Evolutionary conservation across 2,797 vertebrate species (phyloP).

Genomic region (Chloroceryle amazona): DNA sequence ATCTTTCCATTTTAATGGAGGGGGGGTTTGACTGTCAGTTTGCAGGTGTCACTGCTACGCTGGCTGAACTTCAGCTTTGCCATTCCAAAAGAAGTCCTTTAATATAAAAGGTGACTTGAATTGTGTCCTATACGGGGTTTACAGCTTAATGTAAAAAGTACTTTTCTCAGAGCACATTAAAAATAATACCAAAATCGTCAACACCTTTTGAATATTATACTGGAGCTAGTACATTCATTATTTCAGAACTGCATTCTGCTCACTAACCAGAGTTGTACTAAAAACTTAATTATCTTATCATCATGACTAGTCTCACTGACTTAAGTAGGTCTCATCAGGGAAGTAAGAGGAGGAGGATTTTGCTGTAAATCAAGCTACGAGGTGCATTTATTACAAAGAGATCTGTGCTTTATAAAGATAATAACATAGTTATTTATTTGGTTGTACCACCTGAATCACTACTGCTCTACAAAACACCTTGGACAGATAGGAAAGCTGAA

Average conservation of each 20-base stretch:
- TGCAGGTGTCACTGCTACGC: not conserved
- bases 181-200: slow-evolving; percentile 21
- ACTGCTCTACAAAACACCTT: not conserved
- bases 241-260: slow-evolving; percentile 51
- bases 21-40: slow-evolving; percentile 24
- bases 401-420: slow-evolving; percentile 44
- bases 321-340: slow-evolving; percentile 64
- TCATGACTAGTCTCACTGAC: slow-evolving; percentile 63
- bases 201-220: slow-evolving; percentile 11
- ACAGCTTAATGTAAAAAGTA: slow-evolving; percentile 14
- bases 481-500: not conserved
- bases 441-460: not conserved
- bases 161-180: not conserved
- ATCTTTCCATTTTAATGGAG: slow-evolving; percentile 54
- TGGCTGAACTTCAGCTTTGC: slow-evolving; percentile 50
- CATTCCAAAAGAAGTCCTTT: slow-evolving; percentile 19
- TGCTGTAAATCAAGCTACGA: slow-evolving; percentile 57
- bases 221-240: slow-evolving; percentile 1
- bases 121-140: not conserved
- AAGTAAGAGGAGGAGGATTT: slow-evolving; percentile 50
- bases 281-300: slow-evolving; percentile 72
- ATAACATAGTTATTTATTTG: slow-evolving; percentile 33
- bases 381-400: slow-evolving; percentile 50
- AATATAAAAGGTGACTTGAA: slow-evolving; percentile 7
- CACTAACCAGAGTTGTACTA: slow-evolving; percentile 59